A percentile compares a stretch with the other conserved stretches of the same genome.
These are phyloP conservation scores for Galaxias olidus DNA, from an alignment of 2,797 vertebrate species.

Conservation along the genomic window DNA sequence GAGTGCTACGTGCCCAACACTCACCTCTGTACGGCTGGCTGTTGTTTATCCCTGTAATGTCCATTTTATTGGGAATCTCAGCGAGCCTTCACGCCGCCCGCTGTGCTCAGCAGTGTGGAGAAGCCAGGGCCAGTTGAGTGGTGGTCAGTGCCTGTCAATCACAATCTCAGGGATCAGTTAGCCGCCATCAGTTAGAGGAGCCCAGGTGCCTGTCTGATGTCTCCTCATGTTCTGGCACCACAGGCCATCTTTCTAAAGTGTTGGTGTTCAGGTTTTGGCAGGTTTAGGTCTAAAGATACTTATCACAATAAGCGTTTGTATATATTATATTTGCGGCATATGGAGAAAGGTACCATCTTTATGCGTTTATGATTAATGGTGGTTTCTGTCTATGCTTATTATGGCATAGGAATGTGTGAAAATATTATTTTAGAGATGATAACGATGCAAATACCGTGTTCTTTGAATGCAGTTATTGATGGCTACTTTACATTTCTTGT, in stretches of 20 bases:
- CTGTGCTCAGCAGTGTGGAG: conserved; percentile 80
- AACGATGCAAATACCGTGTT: conserved; percentile 22
- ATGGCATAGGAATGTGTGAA: too few relatives aligned
- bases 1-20: conserved; percentile 76
- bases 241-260: background rate
- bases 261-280: too few relatives aligned
- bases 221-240: conserved; percentile 43
- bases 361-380: too few relatives aligned
- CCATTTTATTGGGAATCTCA: conserved; percentile 84
- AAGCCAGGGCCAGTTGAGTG: conserved; percentile 72
- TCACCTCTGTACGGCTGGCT: conserved; percentile 71
- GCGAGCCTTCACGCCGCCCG: conserved; percentile 76
- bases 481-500: conserved; percentile 39
- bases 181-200: conserved; percentile 67
- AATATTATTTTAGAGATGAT: background rate
- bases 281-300: too few relatives aligned
- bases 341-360: too few relatives aligned
- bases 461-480: conserved; percentile 41
- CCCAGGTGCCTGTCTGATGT: conserved; percentile 63
- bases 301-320: too few relatives aligned
- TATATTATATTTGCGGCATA: too few relatives aligned
- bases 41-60: conserved; percentile 85
- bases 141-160: conserved; percentile 82
- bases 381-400: too few relatives aligned
- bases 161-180: conserved; percentile 81